phyloP scores from a whole-genome alignment of 1,140 invertebrate species.

The Tribolium madens region DNA sequence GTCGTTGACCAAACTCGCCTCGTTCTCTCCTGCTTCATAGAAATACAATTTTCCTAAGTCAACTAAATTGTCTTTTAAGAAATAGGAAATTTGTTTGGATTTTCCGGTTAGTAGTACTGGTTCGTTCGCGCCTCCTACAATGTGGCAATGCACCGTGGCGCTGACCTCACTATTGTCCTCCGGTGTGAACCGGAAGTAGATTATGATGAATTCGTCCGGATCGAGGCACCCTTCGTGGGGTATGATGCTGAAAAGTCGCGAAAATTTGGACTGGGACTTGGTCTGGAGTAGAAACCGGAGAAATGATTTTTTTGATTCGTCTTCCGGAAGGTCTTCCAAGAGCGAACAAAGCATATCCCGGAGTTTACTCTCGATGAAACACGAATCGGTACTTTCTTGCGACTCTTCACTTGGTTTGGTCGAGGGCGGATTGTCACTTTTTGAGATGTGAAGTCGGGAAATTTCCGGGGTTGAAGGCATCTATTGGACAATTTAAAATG shows the following conservation, averaged over 20 bases:
- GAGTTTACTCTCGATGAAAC: background rate
- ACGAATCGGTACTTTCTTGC: background rate
- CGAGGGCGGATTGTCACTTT: background rate
- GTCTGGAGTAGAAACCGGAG: background rate
- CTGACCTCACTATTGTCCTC: constrained; percentile 58
- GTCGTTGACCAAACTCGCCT: constrained; percentile 45
- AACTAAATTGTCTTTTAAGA: constrained; percentile 60
- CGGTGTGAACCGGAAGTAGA: constrained; percentile 64
- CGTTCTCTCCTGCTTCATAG: constrained; percentile 53
- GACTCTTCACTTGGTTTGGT: background rate
- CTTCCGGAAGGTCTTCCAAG: background rate
- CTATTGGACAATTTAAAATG: background rate
- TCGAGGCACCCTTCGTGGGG: constrained; percentile 63
- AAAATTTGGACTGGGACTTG: background rate
- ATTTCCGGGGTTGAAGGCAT: background rate
- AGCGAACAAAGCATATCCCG: background rate
- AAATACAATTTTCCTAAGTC: constrained; percentile 64
- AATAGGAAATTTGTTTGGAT: constrained; percentile 62
- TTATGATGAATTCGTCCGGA: constrained; percentile 62
- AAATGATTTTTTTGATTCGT: background rate
- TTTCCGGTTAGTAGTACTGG: constrained; percentile 60
- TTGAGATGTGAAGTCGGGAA: background rate
- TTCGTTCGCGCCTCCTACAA: constrained; percentile 64
- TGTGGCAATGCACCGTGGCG: constrained; percentile 60
- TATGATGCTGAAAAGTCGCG: constrained; percentile 61